Percentiles rank a stretch among this genome's conserved stretches.
phyloP scores from a whole-genome alignment of 2,888 invertebrate genomes.

The Eledona agricola region DNA sequence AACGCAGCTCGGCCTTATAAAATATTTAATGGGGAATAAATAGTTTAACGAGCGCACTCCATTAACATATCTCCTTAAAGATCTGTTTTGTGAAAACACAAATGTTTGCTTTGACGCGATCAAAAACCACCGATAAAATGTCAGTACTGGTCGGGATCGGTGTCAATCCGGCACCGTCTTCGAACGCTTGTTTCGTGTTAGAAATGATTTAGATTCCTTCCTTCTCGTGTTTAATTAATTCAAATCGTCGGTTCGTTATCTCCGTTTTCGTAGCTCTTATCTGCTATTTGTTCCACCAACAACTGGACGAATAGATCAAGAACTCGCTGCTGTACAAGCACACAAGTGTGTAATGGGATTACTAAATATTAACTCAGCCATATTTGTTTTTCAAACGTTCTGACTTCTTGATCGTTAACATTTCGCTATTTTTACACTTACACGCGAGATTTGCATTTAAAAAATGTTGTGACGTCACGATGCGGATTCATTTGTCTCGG shows the following conservation, averaged over 20 bases:
- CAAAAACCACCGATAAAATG: slow-evolving; percentile 9
- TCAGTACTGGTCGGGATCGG: slow-evolving; percentile 20
- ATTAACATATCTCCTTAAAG: slow-evolving; percentile 25
- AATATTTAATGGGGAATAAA: slow-evolving; percentile 23
- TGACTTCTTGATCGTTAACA: neutral
- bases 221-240: slow-evolving; percentile 4
- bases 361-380: slow-evolving; percentile 18
- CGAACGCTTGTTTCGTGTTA: slow-evolving; percentile 4
- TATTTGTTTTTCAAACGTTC: slow-evolving; percentile 3
- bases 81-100: slow-evolving; percentile 21
- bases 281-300: slow-evolving; percentile 19
- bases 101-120: slow-evolving; percentile 4
- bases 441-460: slow-evolving; percentile 23
- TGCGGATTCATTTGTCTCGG: no score
- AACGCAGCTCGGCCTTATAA: slow-evolving; percentile 17
- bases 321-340: slow-evolving; percentile 10
- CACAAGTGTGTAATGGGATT: slow-evolving; percentile 16
- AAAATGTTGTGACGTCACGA: no score
- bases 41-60: slow-evolving; percentile 13
- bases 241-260: slow-evolving; percentile 4
- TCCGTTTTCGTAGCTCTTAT: slow-evolving; percentile 15
- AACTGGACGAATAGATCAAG: slow-evolving; percentile 19
- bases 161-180: no score
- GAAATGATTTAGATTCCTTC: slow-evolving; percentile 10
- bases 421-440: slow-evolving; percentile 15